Evolutionary conservation across 2,113 vertebrate species (phyloP), one percentile per base, ranked within the genome.

Genomic region (Phainopepla nitens): DNA sequence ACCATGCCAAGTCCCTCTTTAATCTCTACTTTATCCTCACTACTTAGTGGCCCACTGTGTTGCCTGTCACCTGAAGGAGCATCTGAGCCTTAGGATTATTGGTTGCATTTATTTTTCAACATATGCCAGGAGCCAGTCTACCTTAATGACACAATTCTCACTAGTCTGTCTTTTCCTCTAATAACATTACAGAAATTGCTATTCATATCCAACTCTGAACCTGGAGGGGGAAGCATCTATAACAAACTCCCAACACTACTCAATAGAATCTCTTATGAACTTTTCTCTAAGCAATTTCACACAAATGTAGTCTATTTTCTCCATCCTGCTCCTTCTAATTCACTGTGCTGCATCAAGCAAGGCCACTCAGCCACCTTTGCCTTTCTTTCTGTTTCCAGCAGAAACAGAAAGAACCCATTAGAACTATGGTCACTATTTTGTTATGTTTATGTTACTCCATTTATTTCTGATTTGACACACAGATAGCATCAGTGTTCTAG

Each of bases 121-220:
- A 41, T 78, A 58, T 77, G 31, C 68, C 95, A 42, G 56, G 36
- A 94, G 94, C 80, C 51, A 89, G 68, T 41, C 50, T 93, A 93
- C 92, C 56, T 95, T 96, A 96, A 86, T 83, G 89, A 83, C 72
- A 90, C 42, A 81, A 35, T 89, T 83, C 68, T 78, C 51, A n/a
- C 39, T 71, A 70, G 76, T 83, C 35, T 80, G 69, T 91, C 75
- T 90, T 76, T 72, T 82, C 47, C 56, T 89, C 76, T 96, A 92
- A 94, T 78, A 94, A 75, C 50, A 62, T 94, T 81, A 93, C 76
- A 94, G 86, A 90, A 92, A 96, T 93, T 93, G 76, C 60, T 92
- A 95, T 96, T 96, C 93, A 86, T 94, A 94, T 56, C 68, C 33
- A 83, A 9, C 7, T 11, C 76, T 90, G 82, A 83, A 70, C 76